A percentile compares a stretch with the other conserved stretches of the same genome.
Evolutionary conservation across 2,113 vertebrate genomes (phyloP).

Genomic region (Cichladusa arquata): DNA sequence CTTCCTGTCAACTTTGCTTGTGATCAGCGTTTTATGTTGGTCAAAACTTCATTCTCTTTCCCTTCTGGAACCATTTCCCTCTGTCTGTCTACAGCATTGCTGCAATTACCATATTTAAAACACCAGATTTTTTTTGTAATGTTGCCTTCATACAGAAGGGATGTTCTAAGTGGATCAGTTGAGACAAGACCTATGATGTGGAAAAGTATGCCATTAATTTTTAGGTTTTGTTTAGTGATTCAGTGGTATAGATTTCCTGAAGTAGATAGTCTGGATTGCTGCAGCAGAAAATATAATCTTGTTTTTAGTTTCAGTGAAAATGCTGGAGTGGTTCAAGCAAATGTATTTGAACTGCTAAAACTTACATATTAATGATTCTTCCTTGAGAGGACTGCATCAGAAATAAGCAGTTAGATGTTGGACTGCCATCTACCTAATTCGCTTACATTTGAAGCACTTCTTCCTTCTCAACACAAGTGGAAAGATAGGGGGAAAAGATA

Average conservation of each 20-base stretch:
- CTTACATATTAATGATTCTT: neutral
- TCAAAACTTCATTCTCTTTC: neutral
- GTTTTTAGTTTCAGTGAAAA: neutral
- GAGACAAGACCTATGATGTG: neutral
- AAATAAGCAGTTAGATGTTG: neutral
- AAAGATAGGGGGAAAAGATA: neutral
- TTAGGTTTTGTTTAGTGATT: neutral
- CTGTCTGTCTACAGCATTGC: neutral
- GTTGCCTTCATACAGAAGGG: neutral
- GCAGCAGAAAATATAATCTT: neutral
- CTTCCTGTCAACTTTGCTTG: neutral
- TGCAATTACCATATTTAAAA: neutral
- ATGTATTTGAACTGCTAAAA: neutral
- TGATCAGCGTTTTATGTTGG: neutral
- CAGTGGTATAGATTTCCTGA: neutral
- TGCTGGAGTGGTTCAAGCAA: neutral
- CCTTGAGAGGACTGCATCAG: neutral
- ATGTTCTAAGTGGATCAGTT: neutral
- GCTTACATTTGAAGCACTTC: neutral
- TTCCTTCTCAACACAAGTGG: neutral
- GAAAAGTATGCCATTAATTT: neutral
- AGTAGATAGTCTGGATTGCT: neutral
- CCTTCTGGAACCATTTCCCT: fast-evolving
- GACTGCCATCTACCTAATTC: neutral
- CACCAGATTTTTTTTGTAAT: neutral